A percentile compares a stretch with the other conserved stretches of the same genome.
Conservation (phyloP, 2,888 invertebrate species). For the Drosophila diplacantha region DNA sequence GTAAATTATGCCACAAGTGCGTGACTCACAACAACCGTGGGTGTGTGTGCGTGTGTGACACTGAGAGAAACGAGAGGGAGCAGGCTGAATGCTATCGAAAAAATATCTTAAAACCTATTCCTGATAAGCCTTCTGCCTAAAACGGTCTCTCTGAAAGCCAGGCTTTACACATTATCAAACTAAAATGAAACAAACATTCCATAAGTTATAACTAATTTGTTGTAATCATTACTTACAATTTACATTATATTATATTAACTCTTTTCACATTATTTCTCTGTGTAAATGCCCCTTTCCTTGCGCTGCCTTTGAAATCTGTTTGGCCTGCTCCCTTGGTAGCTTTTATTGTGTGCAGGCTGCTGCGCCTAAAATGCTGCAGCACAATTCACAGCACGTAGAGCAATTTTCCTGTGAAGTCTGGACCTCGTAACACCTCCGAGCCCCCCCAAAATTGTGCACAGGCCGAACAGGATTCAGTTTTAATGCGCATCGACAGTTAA, state of each 20-base stretch:
- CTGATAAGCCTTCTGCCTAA: too few species aligned
- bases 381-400: constrained; percentile 68
- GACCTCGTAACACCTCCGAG: constrained; percentile 2
- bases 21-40: constrained; percentile 47
- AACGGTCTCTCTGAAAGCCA: too few species aligned
- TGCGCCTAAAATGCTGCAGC: constrained; percentile 68
- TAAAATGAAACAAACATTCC: not conserved
- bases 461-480: constrained; percentile 42
- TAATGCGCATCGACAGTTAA: constrained; percentile 50
- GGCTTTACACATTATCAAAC: not conserved
- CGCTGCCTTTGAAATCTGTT: not conserved
- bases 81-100: too few species aligned
- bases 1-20: constrained; percentile 71
- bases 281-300: constrained; percentile 1
- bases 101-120: not conserved
- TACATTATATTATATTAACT: too few species aligned
- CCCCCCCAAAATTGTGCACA: constrained; percentile 11
- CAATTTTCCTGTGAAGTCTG: constrained; percentile 59
- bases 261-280: not conserved
- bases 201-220: not conserved
- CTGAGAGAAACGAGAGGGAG: not conserved
- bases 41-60: constrained; percentile 13
- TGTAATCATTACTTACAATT: too few species aligned
- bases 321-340: constrained; percentile 28
- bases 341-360: constrained; percentile 63